A percentile compares a stretch with the other conserved stretches of the same genome.
Evolutionary conservation across 23 tunicate genomes (phyloP).

Genomic region (Ciona savignyi): DNA sequence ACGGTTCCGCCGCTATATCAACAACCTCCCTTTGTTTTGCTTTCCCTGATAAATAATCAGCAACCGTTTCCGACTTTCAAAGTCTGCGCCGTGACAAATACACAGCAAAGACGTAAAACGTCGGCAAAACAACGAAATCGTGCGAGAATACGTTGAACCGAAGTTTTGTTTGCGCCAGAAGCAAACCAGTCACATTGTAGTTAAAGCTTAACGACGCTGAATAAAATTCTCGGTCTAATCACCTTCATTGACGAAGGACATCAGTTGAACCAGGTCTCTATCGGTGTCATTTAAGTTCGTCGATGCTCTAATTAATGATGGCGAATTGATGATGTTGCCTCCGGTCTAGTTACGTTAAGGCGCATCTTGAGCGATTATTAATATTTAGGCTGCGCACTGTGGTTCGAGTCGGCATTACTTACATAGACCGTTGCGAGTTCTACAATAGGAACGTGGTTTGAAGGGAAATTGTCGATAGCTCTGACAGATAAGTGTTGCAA

Average conservation of each 20-base stretch:
- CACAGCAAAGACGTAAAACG: not conserved
- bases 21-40: not conserved
- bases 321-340: not conserved
- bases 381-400: too few relatives aligned
- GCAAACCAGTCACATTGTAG: not conserved
- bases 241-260: not conserved
- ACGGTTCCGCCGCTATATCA: not conserved
- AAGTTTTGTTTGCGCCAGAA: not conserved
- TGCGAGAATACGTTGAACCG: too few relatives aligned
- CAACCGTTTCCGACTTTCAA: not conserved
- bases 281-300: not conserved
- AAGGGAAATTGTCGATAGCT: too few relatives aligned
- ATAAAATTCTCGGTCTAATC: not conserved
- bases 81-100: not conserved
- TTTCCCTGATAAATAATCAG: not conserved
- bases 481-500: too few relatives aligned
- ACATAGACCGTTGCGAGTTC: too few relatives aligned
- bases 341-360: conserved; percentile 1
- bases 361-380: not conserved
- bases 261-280: not conserved
- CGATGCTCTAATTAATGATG: not conserved
- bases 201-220: not conserved
- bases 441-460: too few relatives aligned
- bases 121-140: too few relatives aligned
- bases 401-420: too few relatives aligned